Conservation (phyloP, 2,797 vertebrate genomes). For the Spinus pinus region DNA sequence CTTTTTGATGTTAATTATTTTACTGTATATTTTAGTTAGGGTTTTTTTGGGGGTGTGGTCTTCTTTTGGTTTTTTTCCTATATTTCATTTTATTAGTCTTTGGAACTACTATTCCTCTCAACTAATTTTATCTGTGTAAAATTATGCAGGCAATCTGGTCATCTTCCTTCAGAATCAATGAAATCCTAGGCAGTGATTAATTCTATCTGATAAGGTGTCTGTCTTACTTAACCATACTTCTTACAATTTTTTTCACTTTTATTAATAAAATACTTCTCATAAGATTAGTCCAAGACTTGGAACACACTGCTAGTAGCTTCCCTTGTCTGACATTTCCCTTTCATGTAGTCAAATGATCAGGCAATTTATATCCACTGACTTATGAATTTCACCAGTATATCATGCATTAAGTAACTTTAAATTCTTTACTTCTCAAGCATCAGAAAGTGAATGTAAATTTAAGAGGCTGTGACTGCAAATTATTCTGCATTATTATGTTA, state of each 20-base stretch:
- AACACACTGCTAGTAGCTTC: background rate
- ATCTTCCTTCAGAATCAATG: background rate
- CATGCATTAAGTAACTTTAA: background rate
- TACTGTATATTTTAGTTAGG: background rate
- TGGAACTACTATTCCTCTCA: background rate
- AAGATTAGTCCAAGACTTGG: background rate
- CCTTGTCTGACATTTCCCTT: background rate
- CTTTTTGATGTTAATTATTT: background rate
- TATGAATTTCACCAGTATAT: background rate
- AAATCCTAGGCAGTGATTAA: background rate
- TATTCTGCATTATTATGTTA: background rate
- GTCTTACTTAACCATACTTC: background rate
- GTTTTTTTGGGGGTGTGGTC: background rate
- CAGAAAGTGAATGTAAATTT: background rate
- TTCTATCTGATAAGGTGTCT: background rate
- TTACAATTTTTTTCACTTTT: background rate
- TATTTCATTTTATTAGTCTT: background rate
- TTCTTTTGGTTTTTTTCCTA: accelerated
- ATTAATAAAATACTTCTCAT: background rate
- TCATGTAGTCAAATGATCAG: background rate
- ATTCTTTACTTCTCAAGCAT: background rate
- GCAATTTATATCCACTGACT: background rate
- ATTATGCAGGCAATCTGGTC: background rate
- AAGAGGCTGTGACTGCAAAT: background rate
- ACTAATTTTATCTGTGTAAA: background rate